Conservation (phyloP, 1,140 invertebrate species). For the Platorchestia sp. region DNA sequence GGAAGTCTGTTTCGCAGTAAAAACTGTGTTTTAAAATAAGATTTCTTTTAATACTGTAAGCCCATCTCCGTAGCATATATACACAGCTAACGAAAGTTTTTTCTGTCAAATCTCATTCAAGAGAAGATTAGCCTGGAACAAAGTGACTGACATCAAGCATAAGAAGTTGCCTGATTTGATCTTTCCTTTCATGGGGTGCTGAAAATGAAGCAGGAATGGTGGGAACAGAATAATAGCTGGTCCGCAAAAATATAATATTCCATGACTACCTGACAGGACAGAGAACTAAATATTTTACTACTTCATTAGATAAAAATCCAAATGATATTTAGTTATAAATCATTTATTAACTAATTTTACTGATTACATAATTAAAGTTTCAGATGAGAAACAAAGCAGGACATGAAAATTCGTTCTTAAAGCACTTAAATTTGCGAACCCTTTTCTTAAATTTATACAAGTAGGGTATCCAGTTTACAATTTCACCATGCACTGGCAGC, state of each 20-base stretch:
- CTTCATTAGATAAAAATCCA: no score
- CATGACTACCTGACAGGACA: not conserved
- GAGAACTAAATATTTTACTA: not conserved
- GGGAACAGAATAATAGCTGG: not conserved
- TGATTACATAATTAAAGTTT: no score
- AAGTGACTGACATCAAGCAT: not conserved
- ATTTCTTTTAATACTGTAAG: not conserved
- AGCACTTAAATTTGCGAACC: not conserved
- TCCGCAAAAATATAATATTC: not conserved
- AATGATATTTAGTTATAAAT: no score
- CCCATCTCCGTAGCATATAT: not conserved
- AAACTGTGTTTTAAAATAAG: not conserved
- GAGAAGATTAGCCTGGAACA: not conserved
- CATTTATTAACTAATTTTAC: no score
- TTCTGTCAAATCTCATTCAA: not conserved
- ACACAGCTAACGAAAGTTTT: not conserved
- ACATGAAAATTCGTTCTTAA: no score
- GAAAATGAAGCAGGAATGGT: not conserved
- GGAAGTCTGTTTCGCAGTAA: not conserved
- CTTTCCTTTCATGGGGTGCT: not conserved
- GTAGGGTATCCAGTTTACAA: not conserved
- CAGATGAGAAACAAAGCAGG: no score
- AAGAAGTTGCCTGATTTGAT: not conserved
- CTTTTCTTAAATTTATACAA: not conserved
- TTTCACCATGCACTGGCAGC: not conserved